Conservation (phyloP, 2,113 vertebrate genomes). For the human (Homo sapiens) region GRCh38 chr5:31419501-31420000, state of each 20-base stretch:
- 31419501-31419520: background rate
- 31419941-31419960: constrained; percentile 38
- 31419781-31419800: background rate
- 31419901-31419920: constrained; percentile 40
- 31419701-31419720: background rate
- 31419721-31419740: background rate
- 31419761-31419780: constrained; percentile 7
- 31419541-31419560: background rate
- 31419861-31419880: background rate
- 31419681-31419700: background rate
- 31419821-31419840: background rate
- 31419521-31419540: background rate
- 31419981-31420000: background rate
- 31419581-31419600: no score
- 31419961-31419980: constrained; percentile 24
- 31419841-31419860: background rate
- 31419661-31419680: background rate
- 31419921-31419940: background rate
- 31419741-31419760: background rate
- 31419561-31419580: rapidly evolving
- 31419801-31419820: background rate
- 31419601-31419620: background rate
- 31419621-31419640: background rate
- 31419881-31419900: background rate
- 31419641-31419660: background rate